Evolutionary conservation across 2,888 invertebrate species (phyloP).

Genomic region (Leucophenga maculata): DNA sequence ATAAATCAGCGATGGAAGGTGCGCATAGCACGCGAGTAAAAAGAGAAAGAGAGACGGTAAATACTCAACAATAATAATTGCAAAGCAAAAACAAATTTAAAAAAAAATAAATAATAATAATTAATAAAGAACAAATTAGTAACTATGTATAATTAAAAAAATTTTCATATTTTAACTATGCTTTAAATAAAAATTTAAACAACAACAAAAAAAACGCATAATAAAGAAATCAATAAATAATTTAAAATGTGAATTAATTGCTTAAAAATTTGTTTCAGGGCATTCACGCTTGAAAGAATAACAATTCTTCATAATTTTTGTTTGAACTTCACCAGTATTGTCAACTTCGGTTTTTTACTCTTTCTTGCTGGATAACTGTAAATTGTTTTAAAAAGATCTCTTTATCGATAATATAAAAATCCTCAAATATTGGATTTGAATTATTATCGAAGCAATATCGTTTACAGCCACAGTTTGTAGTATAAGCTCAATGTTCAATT

Average conservation of each 20-base stretch:
- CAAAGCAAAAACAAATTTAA: not conserved
- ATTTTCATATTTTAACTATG: conserved; percentile 25
- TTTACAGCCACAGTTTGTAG: too few relatives aligned
- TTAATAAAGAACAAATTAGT: too few relatives aligned
- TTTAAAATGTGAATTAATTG: not conserved
- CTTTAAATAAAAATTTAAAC: conserved; percentile 6
- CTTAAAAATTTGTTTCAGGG: not conserved
- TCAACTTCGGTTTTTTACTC: too few relatives aligned
- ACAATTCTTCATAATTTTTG: too few relatives aligned
- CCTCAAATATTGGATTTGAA: too few relatives aligned
- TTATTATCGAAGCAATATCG: too few relatives aligned
- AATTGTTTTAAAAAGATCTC: too few relatives aligned
- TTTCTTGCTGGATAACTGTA: too few relatives aligned
- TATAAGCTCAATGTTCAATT: too few relatives aligned
- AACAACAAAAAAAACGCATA: conserved; percentile 2
- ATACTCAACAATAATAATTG: not conserved
- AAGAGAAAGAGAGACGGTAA: too few relatives aligned
- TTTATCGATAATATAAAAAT: too few relatives aligned
- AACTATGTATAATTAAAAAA: not conserved
- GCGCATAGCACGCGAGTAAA: not conserved
- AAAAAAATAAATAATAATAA: conserved; percentile 14
- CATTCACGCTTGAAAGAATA: not conserved
- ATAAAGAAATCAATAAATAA: conserved; percentile 11
- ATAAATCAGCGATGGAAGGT: not conserved
- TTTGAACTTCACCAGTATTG: too few relatives aligned